Evolutionary conservation across 2,888 invertebrate species (phyloP).

Genomic region (Brachylomia viminalis): DNA sequence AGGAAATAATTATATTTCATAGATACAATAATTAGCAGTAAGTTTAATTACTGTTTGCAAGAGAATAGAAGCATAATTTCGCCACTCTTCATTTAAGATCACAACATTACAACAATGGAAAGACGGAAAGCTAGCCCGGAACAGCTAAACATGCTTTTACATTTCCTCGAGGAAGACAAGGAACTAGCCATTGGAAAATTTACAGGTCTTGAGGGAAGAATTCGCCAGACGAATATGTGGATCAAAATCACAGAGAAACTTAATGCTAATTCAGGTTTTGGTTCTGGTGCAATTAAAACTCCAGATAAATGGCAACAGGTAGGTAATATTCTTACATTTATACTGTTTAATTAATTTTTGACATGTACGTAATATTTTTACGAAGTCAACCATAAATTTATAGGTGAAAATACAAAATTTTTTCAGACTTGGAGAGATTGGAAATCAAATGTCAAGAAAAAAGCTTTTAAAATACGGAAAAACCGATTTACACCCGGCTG

Average conservation of each 20-base stretch:
- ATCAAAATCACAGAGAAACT: constrained; percentile 82
- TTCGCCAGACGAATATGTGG: constrained; percentile 81
- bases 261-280: constrained; percentile 81
- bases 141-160: constrained; percentile 80
- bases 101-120: constrained; percentile 70
- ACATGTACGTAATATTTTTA: background rate
- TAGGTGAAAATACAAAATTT: background rate
- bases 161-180: constrained; percentile 80
- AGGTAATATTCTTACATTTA: constrained; percentile 1
- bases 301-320: constrained; percentile 85
- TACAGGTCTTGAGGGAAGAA: constrained; percentile 77
- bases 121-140: constrained; percentile 82
- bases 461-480: constrained; percentile 81
- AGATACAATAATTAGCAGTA: background rate
- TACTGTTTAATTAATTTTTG: background rate
- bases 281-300: constrained; percentile 82
- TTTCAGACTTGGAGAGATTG: constrained; percentile 81
- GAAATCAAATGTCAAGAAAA: constrained; percentile 84
- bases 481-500: constrained; percentile 79
- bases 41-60: constrained; percentile 13
- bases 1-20: constrained; percentile 26
- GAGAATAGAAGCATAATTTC: constrained; percentile 13
- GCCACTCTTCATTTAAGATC: constrained; percentile 12
- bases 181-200: constrained; percentile 81
- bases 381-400: background rate